Conservation (phyloP, 2,113 vertebrate genomes). For the Eulemur macaco region DNA sequence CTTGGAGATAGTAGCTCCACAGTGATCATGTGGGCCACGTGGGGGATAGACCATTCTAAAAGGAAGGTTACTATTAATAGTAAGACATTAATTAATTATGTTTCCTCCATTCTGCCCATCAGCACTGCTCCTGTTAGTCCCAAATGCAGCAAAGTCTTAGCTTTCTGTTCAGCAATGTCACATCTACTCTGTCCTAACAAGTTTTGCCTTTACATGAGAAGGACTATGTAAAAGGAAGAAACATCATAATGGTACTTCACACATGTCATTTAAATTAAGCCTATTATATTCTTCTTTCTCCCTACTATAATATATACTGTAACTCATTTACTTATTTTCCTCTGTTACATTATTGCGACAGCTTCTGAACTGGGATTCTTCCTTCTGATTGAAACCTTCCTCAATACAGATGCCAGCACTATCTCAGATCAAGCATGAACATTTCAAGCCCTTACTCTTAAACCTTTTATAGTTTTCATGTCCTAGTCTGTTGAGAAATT, state of each 20-base stretch:
- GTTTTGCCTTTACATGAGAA: neutral
- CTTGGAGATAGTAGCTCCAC: neutral
- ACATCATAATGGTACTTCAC: neutral
- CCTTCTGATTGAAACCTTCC: neutral
- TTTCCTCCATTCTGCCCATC: neutral
- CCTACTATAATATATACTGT: neutral
- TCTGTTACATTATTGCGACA: neutral
- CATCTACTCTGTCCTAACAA: neutral
- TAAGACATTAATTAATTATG: neutral
- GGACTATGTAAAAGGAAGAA: accelerated
- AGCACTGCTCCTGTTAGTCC: neutral
- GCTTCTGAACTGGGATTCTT: neutral
- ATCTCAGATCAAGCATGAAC: neutral
- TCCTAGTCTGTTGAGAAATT: neutral
- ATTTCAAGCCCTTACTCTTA: neutral
- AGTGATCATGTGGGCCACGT: neutral
- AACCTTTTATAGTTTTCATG: neutral
- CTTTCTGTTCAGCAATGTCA: neutral
- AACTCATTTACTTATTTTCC: neutral
- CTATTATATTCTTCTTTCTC: neutral
- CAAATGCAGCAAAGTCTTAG: neutral
- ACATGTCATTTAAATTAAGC: neutral
- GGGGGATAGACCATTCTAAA: neutral
- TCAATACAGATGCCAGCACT: neutral
- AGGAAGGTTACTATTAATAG: neutral